Percentiles rank a stretch among this genome's conserved stretches.
phyloP scores from a whole-genome alignment of 2,113 vertebrate species.

The Oreochromis niloticus region DNA sequence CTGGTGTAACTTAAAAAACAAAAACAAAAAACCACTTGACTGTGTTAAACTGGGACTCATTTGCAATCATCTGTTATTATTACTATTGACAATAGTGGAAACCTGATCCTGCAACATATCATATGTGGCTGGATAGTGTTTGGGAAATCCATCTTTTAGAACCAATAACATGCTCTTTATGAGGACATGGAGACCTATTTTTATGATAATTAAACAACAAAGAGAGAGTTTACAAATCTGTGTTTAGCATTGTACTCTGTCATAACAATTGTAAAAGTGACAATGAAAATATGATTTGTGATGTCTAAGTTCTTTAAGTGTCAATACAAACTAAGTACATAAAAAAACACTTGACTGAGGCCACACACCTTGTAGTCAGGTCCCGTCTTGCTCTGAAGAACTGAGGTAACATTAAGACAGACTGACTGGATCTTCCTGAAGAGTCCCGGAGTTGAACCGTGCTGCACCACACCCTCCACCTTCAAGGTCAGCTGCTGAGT shows the following conservation, averaged over 20 bases:
- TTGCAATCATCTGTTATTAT: background rate
- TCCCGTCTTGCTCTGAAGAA: slow-evolving; percentile 87
- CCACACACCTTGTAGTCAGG: slow-evolving; percentile 81
- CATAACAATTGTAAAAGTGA: background rate
- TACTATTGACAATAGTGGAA: background rate
- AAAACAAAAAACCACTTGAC: background rate
- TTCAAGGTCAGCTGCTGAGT: slow-evolving; percentile 92
- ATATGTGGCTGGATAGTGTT: background rate
- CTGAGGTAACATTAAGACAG: slow-evolving; percentile 89
- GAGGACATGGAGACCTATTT: background rate
- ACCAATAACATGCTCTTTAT: background rate
- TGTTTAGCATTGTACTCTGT: background rate
- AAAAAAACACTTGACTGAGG: background rate
- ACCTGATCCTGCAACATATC: background rate
- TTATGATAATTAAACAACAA: background rate
- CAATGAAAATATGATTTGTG: background rate
- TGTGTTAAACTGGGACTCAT: background rate
- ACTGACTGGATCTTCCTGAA: slow-evolving; percentile 96
- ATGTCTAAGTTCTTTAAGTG: background rate
- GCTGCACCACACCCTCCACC: slow-evolving; percentile 96
- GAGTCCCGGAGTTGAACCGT: slow-evolving; percentile 88
- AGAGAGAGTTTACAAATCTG: background rate
- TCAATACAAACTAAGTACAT: background rate
- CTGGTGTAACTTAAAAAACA: background rate
- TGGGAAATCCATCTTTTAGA: background rate